A percentile compares a stretch with the other conserved stretches of the same genome.
These are phyloP conservation scores for Shinisaurus crocodilurus DNA, from an alignment of 2,113 vertebrate genomes.

Conservation along the genomic window DNA sequence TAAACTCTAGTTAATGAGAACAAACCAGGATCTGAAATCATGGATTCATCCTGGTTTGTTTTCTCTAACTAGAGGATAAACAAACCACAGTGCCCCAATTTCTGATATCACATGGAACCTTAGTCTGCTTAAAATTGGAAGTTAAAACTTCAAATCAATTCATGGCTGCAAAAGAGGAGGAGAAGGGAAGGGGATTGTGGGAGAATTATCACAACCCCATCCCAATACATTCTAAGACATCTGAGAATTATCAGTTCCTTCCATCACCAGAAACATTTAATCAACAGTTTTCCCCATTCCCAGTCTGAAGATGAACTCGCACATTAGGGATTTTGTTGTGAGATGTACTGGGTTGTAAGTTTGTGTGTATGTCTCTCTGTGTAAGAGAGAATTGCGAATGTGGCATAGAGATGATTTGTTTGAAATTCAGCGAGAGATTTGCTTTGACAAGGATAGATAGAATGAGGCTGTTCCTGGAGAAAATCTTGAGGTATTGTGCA, in stretches of 20 bases:
- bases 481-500: constrained; percentile 54
- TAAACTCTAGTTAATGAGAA: not conserved
- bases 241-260: constrained; percentile 14
- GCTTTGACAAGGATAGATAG: constrained; percentile 65
- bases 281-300: constrained; percentile 37
- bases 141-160: not conserved
- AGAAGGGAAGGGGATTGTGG: not conserved
- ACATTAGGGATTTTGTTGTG: constrained; percentile 16
- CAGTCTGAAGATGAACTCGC: constrained; percentile 14
- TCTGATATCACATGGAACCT: not conserved
- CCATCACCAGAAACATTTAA: not conserved
- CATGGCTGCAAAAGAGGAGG: not conserved
- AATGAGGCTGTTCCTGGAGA: constrained; percentile 53
- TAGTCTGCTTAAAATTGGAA: not conserved
- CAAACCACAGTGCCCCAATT: not conserved
- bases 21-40: not conserved
- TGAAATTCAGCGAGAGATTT: constrained; percentile 53
- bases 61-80: not conserved
- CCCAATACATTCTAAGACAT: constrained; percentile 22
- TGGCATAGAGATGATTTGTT: constrained; percentile 46
- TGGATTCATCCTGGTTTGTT: not conserved
- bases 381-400: constrained; percentile 16
- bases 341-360: not conserved
- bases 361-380: not conserved
- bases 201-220: not conserved